Base-by-base conservation (phyloP, 2,888 invertebrate genomes). In the Gymnocheta viridis region DNA sequence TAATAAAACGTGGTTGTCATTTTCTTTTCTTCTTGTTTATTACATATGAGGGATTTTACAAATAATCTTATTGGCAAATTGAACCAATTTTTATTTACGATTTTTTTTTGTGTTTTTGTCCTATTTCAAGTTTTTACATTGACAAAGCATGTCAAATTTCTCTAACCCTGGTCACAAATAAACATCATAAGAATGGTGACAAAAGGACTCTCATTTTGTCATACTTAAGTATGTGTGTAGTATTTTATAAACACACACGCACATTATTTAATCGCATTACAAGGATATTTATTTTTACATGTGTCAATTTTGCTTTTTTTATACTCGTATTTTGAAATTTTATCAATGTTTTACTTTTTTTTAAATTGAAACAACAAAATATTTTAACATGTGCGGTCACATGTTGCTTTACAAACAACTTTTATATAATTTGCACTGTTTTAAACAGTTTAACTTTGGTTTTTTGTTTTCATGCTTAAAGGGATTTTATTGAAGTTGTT, bases 31-130 rank as follows among this genome's bases (percentile, higher is more conserved):
- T 64, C 27, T 64, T 74, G 54, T 76, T 69, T 67, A 12, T 14
- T 60, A 66, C 72, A 58, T 66, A 64, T 64, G 70, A 56, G 44
- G 24, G 76, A 38, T 70, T 76, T 70, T 66, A 24, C 81, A 84
- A 78, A 81, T 84, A 84, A 84, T 84, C 69, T 77, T 62, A 84
- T 84, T 84, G 84, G 73, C 84, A 84, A 84, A 84, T 81, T 84
- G 84, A 73, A 84, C 84, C 84, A 81, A 84, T 81, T 84, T 84
- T 78, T 73, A 78, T 64, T 76, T 73, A 14, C n/a, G 58, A 47
- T 78, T 58, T 76, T 60, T 58, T 17, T 47, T 14, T 47, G 0
- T 17, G n/a, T 38, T 24, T 67, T 35, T 32, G 2, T n/a, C 22
- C 7, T 7, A 41, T 44, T 58, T 24, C 17, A 77, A 72, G 54